These are phyloP conservation scores for Aleiodes alternator DNA, from an alignment of 2,888 invertebrate species.

Conservation along the genomic window DNA sequence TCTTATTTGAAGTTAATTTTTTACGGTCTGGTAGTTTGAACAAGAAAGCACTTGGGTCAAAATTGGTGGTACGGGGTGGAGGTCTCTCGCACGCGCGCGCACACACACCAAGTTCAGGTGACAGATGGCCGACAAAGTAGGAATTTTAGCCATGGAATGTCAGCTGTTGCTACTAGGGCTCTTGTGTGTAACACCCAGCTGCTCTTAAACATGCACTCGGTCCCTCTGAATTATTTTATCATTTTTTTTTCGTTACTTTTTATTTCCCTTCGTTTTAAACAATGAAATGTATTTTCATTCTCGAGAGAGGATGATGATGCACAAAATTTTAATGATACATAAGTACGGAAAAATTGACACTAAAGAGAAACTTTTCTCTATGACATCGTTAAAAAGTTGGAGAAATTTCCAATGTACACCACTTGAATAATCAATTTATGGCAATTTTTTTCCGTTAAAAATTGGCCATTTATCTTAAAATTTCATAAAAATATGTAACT, in stretches of 20 bases:
- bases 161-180: conserved; percentile 56
- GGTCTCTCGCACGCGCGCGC: conserved; percentile 38
- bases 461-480: no score
- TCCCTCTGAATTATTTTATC: conserved; percentile 6
- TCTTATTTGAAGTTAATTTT: conserved; percentile 44
- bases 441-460: no score
- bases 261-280: conserved; percentile 29
- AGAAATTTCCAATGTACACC: no score
- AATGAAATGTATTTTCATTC: conserved; percentile 19
- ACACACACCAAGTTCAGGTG: conserved; percentile 53
- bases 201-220: conserved; percentile 45
- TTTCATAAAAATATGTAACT: conserved; percentile 40
- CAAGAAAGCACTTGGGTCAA: conserved; percentile 50
- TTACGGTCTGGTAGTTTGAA: conserved; percentile 49
- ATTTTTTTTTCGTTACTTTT: conserved; percentile 20
- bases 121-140: conserved; percentile 61
- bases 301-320: conserved; percentile 12
- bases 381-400: no score
- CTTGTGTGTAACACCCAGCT: conserved; percentile 48
- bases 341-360: conserved; percentile 2
- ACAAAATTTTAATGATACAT: conserved; percentile 31
- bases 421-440: no score
- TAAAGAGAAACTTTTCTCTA: conserved; percentile 18
- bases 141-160: conserved; percentile 58
- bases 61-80: conserved; percentile 33